Base-by-base conservation (phyloP, 1,140 invertebrate genomes). In the Temnothorax curvispinosus region DNA sequence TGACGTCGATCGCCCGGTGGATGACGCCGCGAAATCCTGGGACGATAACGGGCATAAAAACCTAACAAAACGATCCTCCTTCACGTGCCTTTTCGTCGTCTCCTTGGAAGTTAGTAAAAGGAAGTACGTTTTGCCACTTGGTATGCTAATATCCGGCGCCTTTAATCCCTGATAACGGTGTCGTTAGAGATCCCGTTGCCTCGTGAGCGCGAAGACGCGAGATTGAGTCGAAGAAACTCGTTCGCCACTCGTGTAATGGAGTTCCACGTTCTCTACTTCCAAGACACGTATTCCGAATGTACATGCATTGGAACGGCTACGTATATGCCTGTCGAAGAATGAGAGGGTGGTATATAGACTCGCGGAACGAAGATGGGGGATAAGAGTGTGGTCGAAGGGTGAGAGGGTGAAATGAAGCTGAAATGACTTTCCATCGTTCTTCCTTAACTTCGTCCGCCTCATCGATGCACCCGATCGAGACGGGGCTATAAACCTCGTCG, bases 381-480 rank as follows among this genome's bases (percentile, higher is more conserved):
- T 64, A 64, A 21, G 50, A 21, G 64, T 18, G 56, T 11, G 65
- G 81, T 27, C 27, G 65, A 38, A 11, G 52, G 11, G 80, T 27
- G 18, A 21, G 69, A 32, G 58, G 50, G n/a, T 76, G 41, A n/a
- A 54, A 50, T 60, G 72, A 77, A 76, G 65, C 38, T 47, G 85
- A 78, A 89, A 90, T 84, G 88, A 89, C 84, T 90, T 90, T 87
- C 77, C 78, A 87, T 90, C 89, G 65, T 90, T 87, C 72, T 84
- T 82, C 77, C 72, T 89, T 82, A 77, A 87, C 85, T 32, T 67
- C 62, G 50, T 77, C 71, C 74, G 65, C 76, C 69, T 89, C 84
- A 77, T 90, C 89, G 88, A 89, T 74, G 77, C 56, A 85, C 72
- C 32, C 85, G 88, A 90, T 89, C 85, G 85, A 77, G 47, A 18